Conservation (phyloP, 1,140 invertebrate species). For the Rhyzopertha dominica region DNA sequence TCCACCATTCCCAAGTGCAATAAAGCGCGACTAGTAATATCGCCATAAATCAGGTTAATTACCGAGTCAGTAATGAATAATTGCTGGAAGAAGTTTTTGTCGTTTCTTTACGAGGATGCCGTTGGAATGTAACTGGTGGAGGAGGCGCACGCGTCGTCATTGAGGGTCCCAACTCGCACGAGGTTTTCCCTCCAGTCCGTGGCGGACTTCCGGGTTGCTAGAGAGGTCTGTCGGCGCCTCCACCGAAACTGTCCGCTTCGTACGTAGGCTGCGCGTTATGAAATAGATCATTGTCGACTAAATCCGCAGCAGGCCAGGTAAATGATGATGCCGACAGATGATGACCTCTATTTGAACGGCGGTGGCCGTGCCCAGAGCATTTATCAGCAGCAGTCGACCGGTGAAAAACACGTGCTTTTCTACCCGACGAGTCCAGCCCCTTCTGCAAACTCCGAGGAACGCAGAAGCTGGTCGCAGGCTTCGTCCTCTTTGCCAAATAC, state of each 20-base stretch:
- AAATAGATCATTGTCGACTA: background rate
- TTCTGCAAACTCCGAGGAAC: constrained; percentile 36
- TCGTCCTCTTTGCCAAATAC: constrained; percentile 31
- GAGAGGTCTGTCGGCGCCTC: background rate
- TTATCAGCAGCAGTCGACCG: constrained; percentile 42
- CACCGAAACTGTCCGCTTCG: background rate
- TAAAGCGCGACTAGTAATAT: too few relatives aligned
- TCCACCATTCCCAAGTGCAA: too few relatives aligned
- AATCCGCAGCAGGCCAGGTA: constrained; percentile 1
- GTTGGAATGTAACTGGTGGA: constrained; percentile 6
- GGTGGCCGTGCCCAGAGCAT: constrained; percentile 37
- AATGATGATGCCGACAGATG: constrained; percentile 34
- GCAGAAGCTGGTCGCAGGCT: constrained; percentile 36
- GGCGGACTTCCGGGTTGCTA: constrained; percentile 10
- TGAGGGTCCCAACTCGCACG: constrained; percentile 11
- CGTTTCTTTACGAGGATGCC: constrained; percentile 9
- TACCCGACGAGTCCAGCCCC: constrained; percentile 44
- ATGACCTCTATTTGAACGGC: constrained; percentile 39
- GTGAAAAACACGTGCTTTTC: constrained; percentile 45
- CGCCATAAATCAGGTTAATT: constrained; percentile 26
- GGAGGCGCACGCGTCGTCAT: constrained; percentile 4
- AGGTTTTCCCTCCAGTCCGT: constrained; percentile 16
- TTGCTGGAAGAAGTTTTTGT: constrained; percentile 12
- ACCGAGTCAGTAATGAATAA: constrained; percentile 22
- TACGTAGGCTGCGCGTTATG: background rate